phyloP scores from a whole-genome alignment of 1,140 invertebrate species.

The Orius insidiosus region DNA sequence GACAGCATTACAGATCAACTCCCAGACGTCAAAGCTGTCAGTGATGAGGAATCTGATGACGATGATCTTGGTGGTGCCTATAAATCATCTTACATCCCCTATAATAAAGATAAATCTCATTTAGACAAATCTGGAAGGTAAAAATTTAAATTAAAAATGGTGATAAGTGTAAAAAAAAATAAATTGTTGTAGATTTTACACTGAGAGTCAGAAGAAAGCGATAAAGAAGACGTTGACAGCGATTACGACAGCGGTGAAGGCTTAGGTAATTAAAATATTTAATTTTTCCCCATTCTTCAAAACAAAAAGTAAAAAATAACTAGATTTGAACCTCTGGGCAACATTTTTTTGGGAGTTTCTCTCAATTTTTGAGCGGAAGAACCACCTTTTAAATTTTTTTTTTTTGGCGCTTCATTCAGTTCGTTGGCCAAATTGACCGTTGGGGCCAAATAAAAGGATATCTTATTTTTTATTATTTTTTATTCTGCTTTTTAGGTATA shows the following conservation, averaged over 20 bases:
- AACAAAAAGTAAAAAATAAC: too few species aligned
- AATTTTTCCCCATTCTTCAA: too few species aligned
- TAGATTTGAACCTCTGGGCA: too few species aligned
- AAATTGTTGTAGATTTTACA: conserved; percentile 30
- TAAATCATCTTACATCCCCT: conserved; percentile 30
- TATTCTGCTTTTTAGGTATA: conserved; percentile 17
- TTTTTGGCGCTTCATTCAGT: too few species aligned
- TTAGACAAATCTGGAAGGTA: conserved; percentile 54
- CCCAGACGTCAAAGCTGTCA: conserved; percentile 49
- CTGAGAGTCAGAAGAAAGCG: conserved; percentile 28
- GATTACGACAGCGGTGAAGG: conserved; percentile 6
- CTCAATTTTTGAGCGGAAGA: too few species aligned
- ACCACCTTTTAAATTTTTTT: too few species aligned
- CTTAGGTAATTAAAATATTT: too few species aligned
- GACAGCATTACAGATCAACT: conserved; percentile 43
- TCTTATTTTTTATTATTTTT: too few species aligned
- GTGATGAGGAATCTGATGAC: conserved; percentile 41
- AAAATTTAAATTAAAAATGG: conserved; percentile 16
- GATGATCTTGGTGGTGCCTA: conserved; percentile 34
- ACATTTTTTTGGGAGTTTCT: too few species aligned
- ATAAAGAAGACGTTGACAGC: not conserved
- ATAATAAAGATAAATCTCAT: conserved; percentile 46
- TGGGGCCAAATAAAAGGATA: too few species aligned
- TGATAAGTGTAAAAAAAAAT: not conserved
- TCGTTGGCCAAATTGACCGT: too few species aligned